Percentiles rank a stretch among this genome's conserved stretches.
phyloP scores from a whole-genome alignment of 2,113 vertebrate genomes.

The Leiothrix lutea region DNA sequence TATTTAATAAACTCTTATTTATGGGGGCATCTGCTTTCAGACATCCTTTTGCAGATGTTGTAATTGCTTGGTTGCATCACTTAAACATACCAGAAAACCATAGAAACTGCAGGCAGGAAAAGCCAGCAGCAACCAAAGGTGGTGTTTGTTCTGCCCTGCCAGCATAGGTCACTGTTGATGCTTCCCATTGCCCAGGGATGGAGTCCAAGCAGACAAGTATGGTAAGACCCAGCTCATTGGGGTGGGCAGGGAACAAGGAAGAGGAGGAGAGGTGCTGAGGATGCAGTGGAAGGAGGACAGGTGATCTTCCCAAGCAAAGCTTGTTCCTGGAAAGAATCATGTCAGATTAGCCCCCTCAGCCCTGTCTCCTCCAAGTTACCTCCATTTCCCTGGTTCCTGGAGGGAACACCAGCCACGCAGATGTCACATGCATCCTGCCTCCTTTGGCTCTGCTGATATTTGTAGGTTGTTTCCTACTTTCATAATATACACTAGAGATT shows the following conservation, averaged over 20 bases:
- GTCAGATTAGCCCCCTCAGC: neutral
- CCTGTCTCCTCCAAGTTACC: neutral
- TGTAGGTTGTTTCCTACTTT: neutral
- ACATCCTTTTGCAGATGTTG: neutral
- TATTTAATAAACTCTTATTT: slow-evolving; percentile 23
- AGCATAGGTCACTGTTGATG: accelerated
- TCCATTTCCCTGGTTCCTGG: neutral
- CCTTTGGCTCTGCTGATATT: accelerated
- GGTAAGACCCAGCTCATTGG: accelerated
- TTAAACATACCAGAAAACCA: neutral
- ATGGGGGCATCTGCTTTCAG: neutral
- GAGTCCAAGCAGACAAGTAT: neutral
- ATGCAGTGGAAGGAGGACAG: accelerated
- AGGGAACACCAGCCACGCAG: accelerated
- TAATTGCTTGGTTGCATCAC: neutral
- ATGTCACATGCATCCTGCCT: neutral
- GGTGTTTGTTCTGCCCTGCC: neutral
- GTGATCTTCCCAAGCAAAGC: neutral
- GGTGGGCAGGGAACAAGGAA: neutral
- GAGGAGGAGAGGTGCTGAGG: neutral
- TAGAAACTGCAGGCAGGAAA: neutral
- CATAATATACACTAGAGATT: neutral
- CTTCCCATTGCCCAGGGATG: neutral
- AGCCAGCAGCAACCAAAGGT: neutral
- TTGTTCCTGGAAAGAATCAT: neutral